A percentile compares a stretch with the other conserved stretches of the same genome.
phyloP scores from a whole-genome alignment of 2,113 vertebrate species.

The Protobothrops flavoviridis region DNA sequence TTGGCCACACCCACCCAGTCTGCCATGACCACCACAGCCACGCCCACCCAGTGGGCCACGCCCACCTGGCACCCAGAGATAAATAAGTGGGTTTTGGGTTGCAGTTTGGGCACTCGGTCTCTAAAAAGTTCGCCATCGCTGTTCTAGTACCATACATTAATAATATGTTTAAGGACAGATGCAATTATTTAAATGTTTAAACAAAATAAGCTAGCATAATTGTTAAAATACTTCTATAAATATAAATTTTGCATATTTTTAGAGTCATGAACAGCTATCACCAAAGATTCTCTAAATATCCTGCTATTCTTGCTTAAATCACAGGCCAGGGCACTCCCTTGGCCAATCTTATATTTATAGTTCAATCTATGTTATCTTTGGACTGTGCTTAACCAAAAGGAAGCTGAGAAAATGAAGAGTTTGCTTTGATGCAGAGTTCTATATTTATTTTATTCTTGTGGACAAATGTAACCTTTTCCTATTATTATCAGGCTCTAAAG shows the following conservation, averaged over 20 bases:
- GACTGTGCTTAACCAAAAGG: not conserved
- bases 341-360: not conserved
- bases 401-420: not conserved
- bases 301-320: not conserved
- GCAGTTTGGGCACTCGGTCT: no score
- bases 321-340: not conserved
- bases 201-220: not conserved
- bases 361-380: not conserved
- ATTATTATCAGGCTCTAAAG: conserved; percentile 22
- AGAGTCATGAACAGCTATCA: not conserved
- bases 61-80: no score
- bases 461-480: conserved; percentile 47
- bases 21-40: no score
- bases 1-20: no score
- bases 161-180: not conserved
- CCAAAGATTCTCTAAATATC: not conserved
- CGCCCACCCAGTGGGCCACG: no score
- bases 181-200: not conserved
- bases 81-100: no score
- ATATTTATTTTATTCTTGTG: conserved; percentile 34
- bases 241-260: not conserved
- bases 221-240: not conserved
- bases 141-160: not conserved
- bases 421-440: conserved; percentile 32
- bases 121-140: no score